Base-by-base conservation (phyloP, 1,140 invertebrate genomes). In the Carposina sasakii region DNA sequence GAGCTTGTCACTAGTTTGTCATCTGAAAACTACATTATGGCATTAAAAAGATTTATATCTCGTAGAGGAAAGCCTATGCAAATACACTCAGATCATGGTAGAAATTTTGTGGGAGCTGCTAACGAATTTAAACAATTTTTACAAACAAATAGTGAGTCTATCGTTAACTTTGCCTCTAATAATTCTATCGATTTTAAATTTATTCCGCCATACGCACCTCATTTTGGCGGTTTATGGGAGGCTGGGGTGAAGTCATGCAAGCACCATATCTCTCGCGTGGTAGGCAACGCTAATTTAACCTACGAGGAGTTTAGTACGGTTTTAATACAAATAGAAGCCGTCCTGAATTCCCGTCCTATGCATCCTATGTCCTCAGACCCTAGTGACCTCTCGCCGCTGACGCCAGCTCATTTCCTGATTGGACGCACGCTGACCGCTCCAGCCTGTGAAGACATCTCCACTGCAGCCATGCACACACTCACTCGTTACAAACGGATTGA, bases 161-260 rank as follows among this genome's bases (percentile, higher is more conserved):
- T 15, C 31, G 15, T 10, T 33, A 13, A 8, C n/a, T 33, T n/a
- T 22, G 37, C 37, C n/a, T 10, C 37, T 10, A 4, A n/a, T 22
- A 12, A 22, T 6, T 3, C 10, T 3, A 40, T 40, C 2, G 16
- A 22, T 2, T 40, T 40, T 40, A 21, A 40, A 30, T 75, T 71
- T 37, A 71, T 61, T 45, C 76, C 68, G 0, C 66, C 75, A 2
- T 24, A 36, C 9, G 49, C 68, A 12, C 70, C 71, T n/a, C 62
- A 76, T 46, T 69, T 76, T 50, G 71, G 75, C 30, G 71, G 71
- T 19, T 24, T 56, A 8, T 79, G 73, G 63, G 76, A 81, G 51
- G 39, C 60, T 12, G 50, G 63, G 12, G 37, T 40, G 9, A 19
- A 21, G 5, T 22, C 19, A 8, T 6, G 6, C 10, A 40, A 40